Evolutionary conservation across 2,797 vertebrate species (phyloP).

Genomic region (Scarus forsteni): DNA sequence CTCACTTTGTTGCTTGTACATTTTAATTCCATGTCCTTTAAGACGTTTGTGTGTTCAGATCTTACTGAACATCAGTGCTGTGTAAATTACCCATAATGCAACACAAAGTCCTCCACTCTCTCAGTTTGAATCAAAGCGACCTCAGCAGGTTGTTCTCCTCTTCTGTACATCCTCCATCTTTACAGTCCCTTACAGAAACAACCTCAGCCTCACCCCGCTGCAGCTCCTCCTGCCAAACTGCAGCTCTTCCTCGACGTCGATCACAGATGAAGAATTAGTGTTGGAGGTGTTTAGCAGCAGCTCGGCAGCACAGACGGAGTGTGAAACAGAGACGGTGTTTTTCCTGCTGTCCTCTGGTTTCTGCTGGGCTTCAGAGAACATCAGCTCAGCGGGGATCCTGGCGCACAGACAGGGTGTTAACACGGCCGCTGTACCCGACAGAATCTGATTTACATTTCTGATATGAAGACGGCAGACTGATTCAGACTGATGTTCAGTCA

Average conservation of each 20-base stretch:
- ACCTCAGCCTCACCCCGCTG: slow-evolving; percentile 22
- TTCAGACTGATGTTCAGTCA: slow-evolving; percentile 1
- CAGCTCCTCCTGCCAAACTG: slow-evolving; percentile 4
- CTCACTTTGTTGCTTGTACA: too few relatives aligned
- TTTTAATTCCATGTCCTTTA: too few relatives aligned
- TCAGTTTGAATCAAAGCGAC: slow-evolving; percentile 9
- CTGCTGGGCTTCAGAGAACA: slow-evolving; percentile 37
- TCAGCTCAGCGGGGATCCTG: slow-evolving; percentile 26
- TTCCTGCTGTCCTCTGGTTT: slow-evolving; percentile 2
- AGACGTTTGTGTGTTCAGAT: too few relatives aligned
- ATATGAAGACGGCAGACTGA: slow-evolving; percentile 18
- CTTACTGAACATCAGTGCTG: too few relatives aligned
- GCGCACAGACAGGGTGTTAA: slow-evolving; percentile 14
- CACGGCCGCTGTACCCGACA: slow-evolving; percentile 9
- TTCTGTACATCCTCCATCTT: background rate
- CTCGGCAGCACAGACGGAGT: background rate
- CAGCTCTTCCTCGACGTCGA: background rate
- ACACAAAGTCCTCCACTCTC: too few relatives aligned
- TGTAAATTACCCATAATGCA: too few relatives aligned
- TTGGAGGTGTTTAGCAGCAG: slow-evolving; percentile 8
- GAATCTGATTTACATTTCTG: slow-evolving; percentile 28
- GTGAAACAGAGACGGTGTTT: slow-evolving; percentile 11
- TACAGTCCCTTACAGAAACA: slow-evolving; percentile 18
- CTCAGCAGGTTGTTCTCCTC: background rate
- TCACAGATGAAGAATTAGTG: background rate